Conservation (phyloP, 2,797 vertebrate species). For the Hippocampus kuda region DNA sequence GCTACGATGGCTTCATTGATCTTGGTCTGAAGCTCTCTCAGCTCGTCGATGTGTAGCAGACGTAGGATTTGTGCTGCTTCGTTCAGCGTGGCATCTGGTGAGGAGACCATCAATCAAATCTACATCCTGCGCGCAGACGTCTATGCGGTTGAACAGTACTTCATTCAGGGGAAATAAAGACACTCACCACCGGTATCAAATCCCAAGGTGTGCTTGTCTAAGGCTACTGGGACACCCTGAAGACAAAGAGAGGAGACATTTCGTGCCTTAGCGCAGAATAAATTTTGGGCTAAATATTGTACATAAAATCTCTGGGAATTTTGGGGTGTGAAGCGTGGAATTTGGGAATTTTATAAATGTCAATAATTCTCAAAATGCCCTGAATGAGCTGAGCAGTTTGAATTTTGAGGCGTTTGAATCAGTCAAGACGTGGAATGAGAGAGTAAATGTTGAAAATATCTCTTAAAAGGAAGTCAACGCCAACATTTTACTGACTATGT, state of each 20-base stretch:
- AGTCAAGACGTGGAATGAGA: not conserved
- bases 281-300: too few species aligned
- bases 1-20: conserved; percentile 98
- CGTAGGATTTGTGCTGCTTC: conserved; percentile 91
- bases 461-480: too few species aligned
- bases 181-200: conserved; percentile 96
- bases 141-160: not conserved
- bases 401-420: not conserved
- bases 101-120: not conserved
- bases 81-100: conserved; percentile 84
- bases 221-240: conserved; percentile 85
- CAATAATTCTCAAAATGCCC: too few species aligned
- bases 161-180: not conserved
- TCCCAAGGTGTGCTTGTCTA: conserved; percentile 89
- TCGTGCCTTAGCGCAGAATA: not conserved
- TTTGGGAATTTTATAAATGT: not conserved
- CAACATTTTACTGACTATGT: too few species aligned
- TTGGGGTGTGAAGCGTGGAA: not conserved
- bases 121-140: not conserved
- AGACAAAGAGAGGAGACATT: conserved; percentile 1
- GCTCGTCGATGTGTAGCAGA: conserved; percentile 93
- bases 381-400: not conserved
- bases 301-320: not conserved
- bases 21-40: conserved; percentile 90
- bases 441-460: not conserved